Evolutionary conservation across 2,888 invertebrate genomes (phyloP).

Genomic region (Ormyrus rosae): DNA sequence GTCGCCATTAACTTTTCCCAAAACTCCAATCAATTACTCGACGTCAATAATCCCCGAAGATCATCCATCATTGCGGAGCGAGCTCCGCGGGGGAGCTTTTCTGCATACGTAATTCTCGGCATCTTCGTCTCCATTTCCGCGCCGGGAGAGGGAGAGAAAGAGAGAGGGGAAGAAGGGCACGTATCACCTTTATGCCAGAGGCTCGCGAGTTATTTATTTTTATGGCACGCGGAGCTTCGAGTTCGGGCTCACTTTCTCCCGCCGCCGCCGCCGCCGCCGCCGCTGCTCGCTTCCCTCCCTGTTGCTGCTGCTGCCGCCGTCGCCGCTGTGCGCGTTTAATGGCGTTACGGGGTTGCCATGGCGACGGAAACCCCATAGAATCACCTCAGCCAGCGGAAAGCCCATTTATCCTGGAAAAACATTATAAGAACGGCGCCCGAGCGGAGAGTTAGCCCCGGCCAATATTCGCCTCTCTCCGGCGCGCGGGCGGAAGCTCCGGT

Average conservation of each 20-base stretch:
- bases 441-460: slow-evolving; percentile 43
- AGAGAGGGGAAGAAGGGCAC: slow-evolving; percentile 23
- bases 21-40: too few relatives aligned
- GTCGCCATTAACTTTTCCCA: too few relatives aligned
- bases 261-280: neutral
- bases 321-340: slow-evolving; percentile 70
- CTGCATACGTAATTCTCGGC: neutral
- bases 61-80: too few relatives aligned
- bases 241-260: slow-evolving; percentile 2
- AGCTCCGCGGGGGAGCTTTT: too few relatives aligned
- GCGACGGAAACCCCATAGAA: slow-evolving; percentile 73
- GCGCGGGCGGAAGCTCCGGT: neutral
- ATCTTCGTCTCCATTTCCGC: slow-evolving; percentile 3
- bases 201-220: slow-evolving; percentile 72
- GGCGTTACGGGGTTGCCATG: slow-evolving; percentile 75
- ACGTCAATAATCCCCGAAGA: too few relatives aligned
- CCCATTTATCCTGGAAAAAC: slow-evolving; percentile 76
- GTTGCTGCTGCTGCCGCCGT: neutral
- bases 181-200: slow-evolving; percentile 67
- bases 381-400: slow-evolving; percentile 68
- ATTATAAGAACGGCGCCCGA: slow-evolving; percentile 71
- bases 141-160: neutral
- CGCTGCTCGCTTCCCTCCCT: neutral
- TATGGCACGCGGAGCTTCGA: slow-evolving; percentile 66
- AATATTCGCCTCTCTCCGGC: slow-evolving; percentile 17